Percentiles rank a stretch among this genome's conserved stretches.
These are phyloP conservation scores for Paragorgia papillata DNA, from an alignment of 92 coral and sea anemone genomes.

Conservation along the genomic window DNA sequence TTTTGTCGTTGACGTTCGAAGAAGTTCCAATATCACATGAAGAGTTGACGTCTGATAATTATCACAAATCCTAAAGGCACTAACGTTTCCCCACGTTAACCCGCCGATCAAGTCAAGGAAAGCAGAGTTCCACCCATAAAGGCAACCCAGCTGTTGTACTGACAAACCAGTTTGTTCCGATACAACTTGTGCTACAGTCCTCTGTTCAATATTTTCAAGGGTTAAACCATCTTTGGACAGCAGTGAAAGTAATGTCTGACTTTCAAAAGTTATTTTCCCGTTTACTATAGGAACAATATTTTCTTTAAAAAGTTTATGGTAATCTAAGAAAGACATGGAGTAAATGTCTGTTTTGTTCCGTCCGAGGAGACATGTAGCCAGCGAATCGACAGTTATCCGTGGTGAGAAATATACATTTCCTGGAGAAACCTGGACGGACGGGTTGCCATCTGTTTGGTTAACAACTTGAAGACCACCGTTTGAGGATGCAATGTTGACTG, in stretches of 20 bases:
- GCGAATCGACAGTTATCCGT: constrained; percentile 2
- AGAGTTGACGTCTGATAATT: constrained; percentile 13
- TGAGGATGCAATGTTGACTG: constrained; percentile 25
- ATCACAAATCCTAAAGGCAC: constrained; percentile 30
- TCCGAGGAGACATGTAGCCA: constrained; percentile 37
- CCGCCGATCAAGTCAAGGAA: constrained; percentile 23
- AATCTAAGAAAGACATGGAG: constrained; percentile 17
- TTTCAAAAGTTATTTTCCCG: constrained; percentile 32
- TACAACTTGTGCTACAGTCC: constrained; percentile 27
- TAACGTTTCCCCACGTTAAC: constrained; percentile 27
- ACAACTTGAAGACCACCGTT: constrained; percentile 10
- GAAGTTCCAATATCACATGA: constrained; percentile 4
- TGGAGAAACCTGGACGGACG: constrained; percentile 18
- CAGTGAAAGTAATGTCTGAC: background rate
- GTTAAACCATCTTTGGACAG: background rate
- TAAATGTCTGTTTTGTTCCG: constrained; percentile 18
- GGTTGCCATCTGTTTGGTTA: constrained; percentile 27
- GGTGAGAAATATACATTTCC: constrained; percentile 10
- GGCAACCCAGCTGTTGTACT: constrained; percentile 34
- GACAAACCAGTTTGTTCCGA: constrained; percentile 25
- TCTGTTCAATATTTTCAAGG: constrained; percentile 6
- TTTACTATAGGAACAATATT: constrained; percentile 22
- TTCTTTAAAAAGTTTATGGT: constrained; percentile 4
- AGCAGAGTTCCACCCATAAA: constrained; percentile 31
- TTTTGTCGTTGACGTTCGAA: constrained; percentile 7